Conservation (phyloP, 30 jellyfish, hydroid and myxozoan species). For the Chrysaora quinquecirrha region DNA sequence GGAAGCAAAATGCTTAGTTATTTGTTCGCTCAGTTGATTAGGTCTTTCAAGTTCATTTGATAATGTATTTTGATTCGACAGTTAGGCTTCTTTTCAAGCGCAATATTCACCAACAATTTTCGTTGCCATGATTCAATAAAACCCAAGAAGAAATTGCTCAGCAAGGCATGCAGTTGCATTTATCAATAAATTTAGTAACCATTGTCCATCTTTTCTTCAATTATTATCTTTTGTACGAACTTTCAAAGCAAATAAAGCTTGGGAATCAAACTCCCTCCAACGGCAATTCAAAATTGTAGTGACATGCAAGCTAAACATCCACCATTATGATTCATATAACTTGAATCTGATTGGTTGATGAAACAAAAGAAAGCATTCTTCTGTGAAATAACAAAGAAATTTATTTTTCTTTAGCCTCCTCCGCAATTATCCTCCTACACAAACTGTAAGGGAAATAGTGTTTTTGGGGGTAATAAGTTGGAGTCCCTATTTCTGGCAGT, state of each 20-base stretch:
- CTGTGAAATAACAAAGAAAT: neutral
- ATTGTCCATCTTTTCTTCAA: neutral
- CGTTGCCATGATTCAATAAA: neutral
- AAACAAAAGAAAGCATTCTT: neutral
- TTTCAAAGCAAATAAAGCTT: too few relatives aligned
- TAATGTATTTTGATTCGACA: too few relatives aligned
- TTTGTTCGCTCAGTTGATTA: too few relatives aligned
- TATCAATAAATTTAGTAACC: too few relatives aligned
- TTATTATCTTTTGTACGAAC: neutral
- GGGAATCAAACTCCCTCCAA: neutral
- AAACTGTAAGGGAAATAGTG: too few relatives aligned
- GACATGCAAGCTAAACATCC: conserved; percentile 13
- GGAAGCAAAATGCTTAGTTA: too few relatives aligned
- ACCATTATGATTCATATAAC: conserved; percentile 23
- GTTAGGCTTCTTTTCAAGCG: too few relatives aligned
- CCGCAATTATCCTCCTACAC: neutral
- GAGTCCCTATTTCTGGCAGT: too few relatives aligned
- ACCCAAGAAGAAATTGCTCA: neutral
- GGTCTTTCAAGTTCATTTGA: too few relatives aligned
- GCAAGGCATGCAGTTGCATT: neutral
- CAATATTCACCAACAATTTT: too few relatives aligned
- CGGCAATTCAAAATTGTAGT: neutral
- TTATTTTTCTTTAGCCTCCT: neutral
- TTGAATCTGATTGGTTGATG: conserved; percentile 38
- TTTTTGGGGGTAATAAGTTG: too few relatives aligned